Evolutionary conservation across 1,140 invertebrate species (phyloP).

Genomic region (Drosophila persimilis): DNA sequence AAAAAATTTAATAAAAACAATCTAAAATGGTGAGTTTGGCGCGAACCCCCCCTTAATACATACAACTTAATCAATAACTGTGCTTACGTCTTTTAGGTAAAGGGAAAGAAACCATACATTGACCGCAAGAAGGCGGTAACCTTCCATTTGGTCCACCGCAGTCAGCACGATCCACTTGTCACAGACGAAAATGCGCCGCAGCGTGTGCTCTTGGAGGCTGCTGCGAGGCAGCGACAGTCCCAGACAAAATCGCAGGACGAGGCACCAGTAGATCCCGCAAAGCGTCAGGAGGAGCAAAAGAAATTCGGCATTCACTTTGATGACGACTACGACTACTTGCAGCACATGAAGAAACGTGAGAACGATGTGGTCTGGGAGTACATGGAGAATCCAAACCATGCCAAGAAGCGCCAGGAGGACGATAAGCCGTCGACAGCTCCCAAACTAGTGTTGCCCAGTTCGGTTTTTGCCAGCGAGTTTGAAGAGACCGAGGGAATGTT

Average conservation of each 20-base stretch:
- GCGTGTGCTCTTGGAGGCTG: constrained; percentile 88
- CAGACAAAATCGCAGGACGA: constrained; percentile 34
- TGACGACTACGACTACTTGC: constrained; percentile 97
- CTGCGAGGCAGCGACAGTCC: constrained; percentile 48
- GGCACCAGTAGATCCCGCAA: constrained; percentile 82
- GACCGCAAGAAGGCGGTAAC: constrained; percentile 96
- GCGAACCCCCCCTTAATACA: not conserved
- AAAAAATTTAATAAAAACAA: constrained; percentile 22
- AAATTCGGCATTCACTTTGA: constrained; percentile 98
- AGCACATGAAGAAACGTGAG: constrained; percentile 91
- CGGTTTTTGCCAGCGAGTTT: constrained; percentile 94
- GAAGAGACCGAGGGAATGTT: constrained; percentile 95
- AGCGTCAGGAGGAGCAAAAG: constrained; percentile 89
- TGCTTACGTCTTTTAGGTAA: constrained; percentile 85
- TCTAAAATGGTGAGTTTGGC: constrained; percentile 26
- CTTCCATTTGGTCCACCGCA: constrained; percentile 95
- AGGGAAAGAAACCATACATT: constrained; percentile 93
- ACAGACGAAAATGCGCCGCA: constrained; percentile 95
- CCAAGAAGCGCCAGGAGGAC: constrained; percentile 48
- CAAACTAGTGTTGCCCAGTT: constrained; percentile 87
- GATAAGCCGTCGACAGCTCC: constrained; percentile 43
- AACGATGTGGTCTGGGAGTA: constrained; percentile 81
- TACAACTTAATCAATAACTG: not conserved
- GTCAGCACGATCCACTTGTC: constrained; percentile 94
- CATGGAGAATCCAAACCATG: constrained; percentile 77